Percentiles rank a stretch among this genome's conserved stretches.
Evolutionary conservation across 2,888 invertebrate genomes (phyloP).

Genomic region (Heliothis peltigera): DNA sequence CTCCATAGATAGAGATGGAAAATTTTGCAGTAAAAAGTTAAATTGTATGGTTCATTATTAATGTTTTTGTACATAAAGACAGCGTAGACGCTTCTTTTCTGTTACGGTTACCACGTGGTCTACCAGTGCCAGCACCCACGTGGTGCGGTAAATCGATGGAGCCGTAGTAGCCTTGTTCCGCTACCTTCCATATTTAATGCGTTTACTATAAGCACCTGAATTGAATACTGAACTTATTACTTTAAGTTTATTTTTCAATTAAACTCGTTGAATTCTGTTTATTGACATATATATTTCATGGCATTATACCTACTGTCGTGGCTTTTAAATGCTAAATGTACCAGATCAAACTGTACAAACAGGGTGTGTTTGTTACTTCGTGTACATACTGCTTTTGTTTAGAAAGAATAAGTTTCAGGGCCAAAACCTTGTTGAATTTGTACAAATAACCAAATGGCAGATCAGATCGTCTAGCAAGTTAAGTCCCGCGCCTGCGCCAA

Average conservation of each 20-base stretch:
- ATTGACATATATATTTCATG: background rate
- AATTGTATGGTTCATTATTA: too few species aligned
- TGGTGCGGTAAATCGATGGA: conserved; percentile 51
- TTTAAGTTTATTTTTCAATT: background rate
- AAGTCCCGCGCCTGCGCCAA: conserved; percentile 67
- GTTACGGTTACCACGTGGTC: conserved; percentile 46
- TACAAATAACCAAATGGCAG: conserved; percentile 41
- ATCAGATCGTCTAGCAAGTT: conserved; percentile 58
- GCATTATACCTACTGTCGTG: background rate
- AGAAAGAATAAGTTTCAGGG: conserved; percentile 37
- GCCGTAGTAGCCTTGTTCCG: conserved; percentile 49
- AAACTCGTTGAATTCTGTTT: background rate
- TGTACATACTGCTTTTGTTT: background rate
- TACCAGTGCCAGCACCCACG: conserved; percentile 39
- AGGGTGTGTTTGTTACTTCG: background rate
- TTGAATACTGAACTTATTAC: background rate
- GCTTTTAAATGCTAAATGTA: background rate
- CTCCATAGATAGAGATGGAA: too few species aligned
- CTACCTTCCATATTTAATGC: conserved; percentile 17
- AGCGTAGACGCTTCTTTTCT: conserved; percentile 5
- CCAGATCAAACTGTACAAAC: background rate
- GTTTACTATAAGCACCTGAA: background rate
- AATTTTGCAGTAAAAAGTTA: too few species aligned
- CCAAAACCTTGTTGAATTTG: conserved; percentile 44
- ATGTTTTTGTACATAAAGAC: too few species aligned